These are phyloP conservation scores for Brachionus angularis DNA, from an alignment of 1,140 invertebrate genomes.

Conservation along the genomic window DNA sequence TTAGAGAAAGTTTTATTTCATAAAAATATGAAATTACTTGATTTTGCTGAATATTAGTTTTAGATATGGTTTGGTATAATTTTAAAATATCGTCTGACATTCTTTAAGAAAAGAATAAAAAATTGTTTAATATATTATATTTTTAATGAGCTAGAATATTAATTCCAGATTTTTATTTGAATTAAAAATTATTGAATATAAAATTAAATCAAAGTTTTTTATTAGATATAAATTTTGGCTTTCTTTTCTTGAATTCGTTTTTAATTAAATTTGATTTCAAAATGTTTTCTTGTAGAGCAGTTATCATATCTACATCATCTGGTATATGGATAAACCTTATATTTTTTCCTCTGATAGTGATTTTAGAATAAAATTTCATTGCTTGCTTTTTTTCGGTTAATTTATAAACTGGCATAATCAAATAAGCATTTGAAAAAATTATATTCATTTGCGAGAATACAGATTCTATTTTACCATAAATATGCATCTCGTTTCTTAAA, in stretches of 20 bases:
- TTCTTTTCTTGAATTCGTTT: constrained; percentile 36
- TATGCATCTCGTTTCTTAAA: constrained; percentile 35
- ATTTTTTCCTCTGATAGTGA: constrained; percentile 25
- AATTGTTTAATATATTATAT: neutral
- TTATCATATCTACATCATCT: constrained; percentile 37
- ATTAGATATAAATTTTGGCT: neutral
- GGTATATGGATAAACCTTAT: constrained; percentile 35
- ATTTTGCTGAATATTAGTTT: neutral
- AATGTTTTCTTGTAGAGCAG: constrained; percentile 16
- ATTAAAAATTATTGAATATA: neutral
- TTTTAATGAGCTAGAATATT: neutral
- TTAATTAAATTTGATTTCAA: constrained; percentile 14
- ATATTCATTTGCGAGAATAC: constrained; percentile 30
- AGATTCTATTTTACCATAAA: constrained; percentile 13
- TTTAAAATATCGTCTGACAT: constrained; percentile 30
- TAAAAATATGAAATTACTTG: neutral
- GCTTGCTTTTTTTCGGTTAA: neutral
- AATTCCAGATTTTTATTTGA: too few species aligned
- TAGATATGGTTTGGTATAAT: constrained; percentile 15
- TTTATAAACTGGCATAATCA: constrained; percentile 5
- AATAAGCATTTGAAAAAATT: constrained; percentile 9
- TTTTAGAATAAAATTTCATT: neutral
- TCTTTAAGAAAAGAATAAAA: neutral
- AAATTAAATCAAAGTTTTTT: neutral
- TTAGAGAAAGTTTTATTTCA: neutral